Base-by-base conservation (phyloP, 2,888 invertebrate species). In the Philonicus albiceps region DNA sequence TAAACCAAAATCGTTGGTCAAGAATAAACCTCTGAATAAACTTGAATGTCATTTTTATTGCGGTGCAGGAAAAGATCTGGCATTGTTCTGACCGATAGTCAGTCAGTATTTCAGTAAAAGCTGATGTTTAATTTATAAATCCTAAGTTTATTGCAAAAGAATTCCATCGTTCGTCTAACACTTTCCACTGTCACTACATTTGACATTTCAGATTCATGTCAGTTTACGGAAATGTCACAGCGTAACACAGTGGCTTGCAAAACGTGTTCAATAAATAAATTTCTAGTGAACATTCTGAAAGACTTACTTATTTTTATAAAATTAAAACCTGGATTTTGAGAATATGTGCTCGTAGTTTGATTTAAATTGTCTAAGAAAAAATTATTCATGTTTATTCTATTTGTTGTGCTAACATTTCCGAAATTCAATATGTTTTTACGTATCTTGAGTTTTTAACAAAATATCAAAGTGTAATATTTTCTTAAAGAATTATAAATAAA, bases 1-100 rank as follows among this genome's bases (percentile, higher is more conserved):
- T 49, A 49, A 80, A 72, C 83, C 64, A 72, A 27, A 83, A 72
- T 31, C 64, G 55, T 22, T 83, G 55, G 83, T 83, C 83, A 83
- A 83, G 83, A 83, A 55, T 34, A 19, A 55, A 30, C 37, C 49
- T 55, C 49, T 83, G 83, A 16, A 83, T 22, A 72, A 83, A 11
- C 64, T 83, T 83, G 19, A 19, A 64, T 72, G 37, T 83, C 72
- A 83, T 83, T 37, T 64, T 64, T n/a, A 64, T 11, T 64, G 22
- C 7, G 11, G 1, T 3, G 2, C 64, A 27, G 13, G 0, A 64
- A 64, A 64, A 64, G 22, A 64, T 22, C 11, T 19, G 22, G 75
- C 75, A 64, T 64, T 22, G 22, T 64, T 13, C 27, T 19, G 11
- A 64, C 27, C 7, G 19, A 7, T 27, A 11, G 19, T 22, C n/a